A percentile compares a stretch with the other conserved stretches of the same genome.
Evolutionary conservation across 2,113 vertebrate genomes (phyloP).

Genomic region (Anseranas semipalmata): DNA sequence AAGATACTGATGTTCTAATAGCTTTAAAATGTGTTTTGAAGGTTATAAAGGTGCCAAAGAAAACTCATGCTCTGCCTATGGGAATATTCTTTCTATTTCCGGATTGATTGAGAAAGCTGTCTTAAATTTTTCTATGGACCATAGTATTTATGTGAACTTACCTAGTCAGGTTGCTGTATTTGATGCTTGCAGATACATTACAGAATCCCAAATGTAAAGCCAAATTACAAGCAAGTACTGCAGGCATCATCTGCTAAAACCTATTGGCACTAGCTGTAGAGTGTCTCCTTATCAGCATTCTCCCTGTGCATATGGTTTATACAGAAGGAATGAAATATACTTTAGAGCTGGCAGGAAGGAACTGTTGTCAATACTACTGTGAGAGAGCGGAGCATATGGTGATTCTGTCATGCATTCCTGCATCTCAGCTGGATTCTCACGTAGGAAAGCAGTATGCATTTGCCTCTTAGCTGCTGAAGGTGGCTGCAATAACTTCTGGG

Average conservation of each 20-base stretch:
- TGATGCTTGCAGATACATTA: not conserved
- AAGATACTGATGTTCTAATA: not conserved
- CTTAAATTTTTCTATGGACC: not conserved
- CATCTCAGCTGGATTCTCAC: constrained; percentile 31
- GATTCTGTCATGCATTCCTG: constrained; percentile 36
- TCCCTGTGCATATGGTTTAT: not conserved
- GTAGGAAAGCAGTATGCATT: not conserved
- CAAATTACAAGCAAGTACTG: not conserved
- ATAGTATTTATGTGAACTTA: not conserved
- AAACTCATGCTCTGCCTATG: not conserved
- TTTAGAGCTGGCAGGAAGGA: constrained; percentile 40
- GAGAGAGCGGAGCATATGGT: constrained; percentile 38
- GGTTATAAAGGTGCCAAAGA: not conserved
- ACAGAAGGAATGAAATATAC: not conserved
- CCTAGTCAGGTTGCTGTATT: not conserved
- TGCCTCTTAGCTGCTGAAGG: constrained; percentile 44
- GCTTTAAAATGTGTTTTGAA: not conserved
- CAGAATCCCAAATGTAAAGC: not conserved
- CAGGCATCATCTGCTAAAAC: not conserved
- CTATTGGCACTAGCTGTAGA: not conserved
- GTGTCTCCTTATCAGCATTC: not conserved
- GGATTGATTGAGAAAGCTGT: not conserved
- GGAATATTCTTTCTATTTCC: not conserved
- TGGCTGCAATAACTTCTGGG: not conserved
- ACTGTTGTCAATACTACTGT: not conserved